These are phyloP conservation scores for Varroa destructor DNA, from an alignment of 1,140 invertebrate species.

Conservation along the genomic window DNA sequence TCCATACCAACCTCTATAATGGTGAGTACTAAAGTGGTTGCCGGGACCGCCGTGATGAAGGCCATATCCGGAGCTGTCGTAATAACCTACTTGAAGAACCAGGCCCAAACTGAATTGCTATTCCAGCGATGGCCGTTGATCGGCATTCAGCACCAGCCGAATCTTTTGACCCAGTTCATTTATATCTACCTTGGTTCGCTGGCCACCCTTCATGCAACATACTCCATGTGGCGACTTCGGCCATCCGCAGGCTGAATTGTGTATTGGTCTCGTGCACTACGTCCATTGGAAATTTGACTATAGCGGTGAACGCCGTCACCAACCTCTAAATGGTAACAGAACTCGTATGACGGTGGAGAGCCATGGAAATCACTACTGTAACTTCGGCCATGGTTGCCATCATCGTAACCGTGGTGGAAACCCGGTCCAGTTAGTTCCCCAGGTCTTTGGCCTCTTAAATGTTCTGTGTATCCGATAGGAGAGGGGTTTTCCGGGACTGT, in stretches of 20 bases:
- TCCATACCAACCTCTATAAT: no score
- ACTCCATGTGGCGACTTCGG: constrained; percentile 34
- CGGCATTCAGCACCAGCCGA: neutral
- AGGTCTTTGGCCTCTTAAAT: no score
- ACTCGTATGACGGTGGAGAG: neutral
- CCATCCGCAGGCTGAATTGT: constrained; percentile 56
- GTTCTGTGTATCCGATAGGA: no score
- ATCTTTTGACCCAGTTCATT: constrained; percentile 17
- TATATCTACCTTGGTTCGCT: constrained; percentile 38
- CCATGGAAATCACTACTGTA: constrained; percentile 8
- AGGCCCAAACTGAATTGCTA: neutral
- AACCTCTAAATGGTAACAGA: neutral
- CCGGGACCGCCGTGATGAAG: neutral
- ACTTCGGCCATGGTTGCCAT: neutral
- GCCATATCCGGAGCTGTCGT: neutral
- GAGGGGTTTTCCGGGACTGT: no score
- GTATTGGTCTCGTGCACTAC: constrained; percentile 57
- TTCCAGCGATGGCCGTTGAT: constrained; percentile 8
- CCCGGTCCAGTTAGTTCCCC: no score
- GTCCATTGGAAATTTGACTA: constrained; percentile 52
- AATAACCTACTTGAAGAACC: neutral
- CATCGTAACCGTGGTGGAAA: no score
- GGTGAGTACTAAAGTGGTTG: no score
- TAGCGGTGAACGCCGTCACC: neutral
- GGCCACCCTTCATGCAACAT: constrained; percentile 35